Base-by-base conservation (phyloP, 2,888 invertebrate species). In the Dasypolia templi region DNA sequence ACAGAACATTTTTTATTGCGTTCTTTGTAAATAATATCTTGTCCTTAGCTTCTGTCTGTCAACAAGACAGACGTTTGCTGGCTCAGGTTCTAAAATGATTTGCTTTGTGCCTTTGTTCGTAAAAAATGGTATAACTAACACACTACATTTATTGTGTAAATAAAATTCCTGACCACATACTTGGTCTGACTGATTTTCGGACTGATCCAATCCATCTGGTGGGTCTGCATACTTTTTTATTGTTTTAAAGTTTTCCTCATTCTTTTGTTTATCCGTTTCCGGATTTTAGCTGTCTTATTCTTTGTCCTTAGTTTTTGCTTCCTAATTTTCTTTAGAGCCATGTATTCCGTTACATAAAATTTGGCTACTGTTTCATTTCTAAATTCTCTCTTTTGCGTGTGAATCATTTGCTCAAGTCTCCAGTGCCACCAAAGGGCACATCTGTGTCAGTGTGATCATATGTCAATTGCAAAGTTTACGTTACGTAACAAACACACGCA, bases 11-110 rank as follows among this genome's bases (percentile, higher is more conserved):
- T 84, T 82, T 79, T 42, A 82, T 72, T 56, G 67, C 55, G 59
- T 72, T 76, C 72, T 71, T 79, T 85, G 79, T 75, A 72, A 85
- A 62, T 51, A 42, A 78, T 84, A 75, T 61, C 39, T 35, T 63
- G 12, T 69, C 32, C 26, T 66, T 35, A 63, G 65, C 58, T 80
- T 80, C 12, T 63, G 65, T 39, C 62, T 59, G 62, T 72, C 68
- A 71, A 55, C 26, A 44, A 12, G 1, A n/a, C 17, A 46, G 17
- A 82, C 35, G 11, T 62, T 58, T 55, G 29, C 44, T 68, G 64
- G 55, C 74, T 70, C 35, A 17, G 5, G 19, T 67, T 68, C 53
- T 19, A 5, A 67, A 78, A 44, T 59, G 1, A 63, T 72, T 53
- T 51, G 44, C 53, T 51, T 64, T 67, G 58, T 59, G 56, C 39